Base-by-base conservation (phyloP, 2,888 invertebrate genomes). In the Acanthopleura granulata region DNA sequence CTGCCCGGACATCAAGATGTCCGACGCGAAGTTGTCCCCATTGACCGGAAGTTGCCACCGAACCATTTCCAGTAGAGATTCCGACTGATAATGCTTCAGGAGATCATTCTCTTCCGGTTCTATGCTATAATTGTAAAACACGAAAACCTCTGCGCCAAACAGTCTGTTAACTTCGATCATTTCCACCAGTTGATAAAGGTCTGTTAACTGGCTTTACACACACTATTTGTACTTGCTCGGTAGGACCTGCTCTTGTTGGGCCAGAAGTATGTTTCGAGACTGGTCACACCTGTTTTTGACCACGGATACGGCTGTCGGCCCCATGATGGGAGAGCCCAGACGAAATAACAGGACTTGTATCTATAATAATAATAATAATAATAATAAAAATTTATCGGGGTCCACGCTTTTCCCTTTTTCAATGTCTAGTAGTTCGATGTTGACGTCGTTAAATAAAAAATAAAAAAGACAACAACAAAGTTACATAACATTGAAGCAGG, bases 1-100 rank as follows among this genome's bases (percentile, higher is more conserved):
- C 76, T 90, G 90, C 6, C 85, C 90, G 88, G 15, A 89, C 84
- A 70, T 86, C 86, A 18, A n/a, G n/a, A n/a, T n/a, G n/a, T n/a
- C n/a, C n/a, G n/a, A n/a, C n/a, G n/a, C n/a, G n/a, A n/a, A n/a
- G n/a, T n/a, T n/a, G n/a, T n/a, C 1, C 27, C 16, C 4, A 82
- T n/a, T 70, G 73, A 87, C 80, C 1, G 89, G 89, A 0, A 89
- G 73, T 29, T 83, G 75, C 89, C 89, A 89, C 1, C 79, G 83
- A 4, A 88, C 77, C 0, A 86, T 83, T 49, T 87, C 85, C 11
- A 83, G 83, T 0, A 81, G 18, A 0, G 84, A 86, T 62, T 74
- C 74, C n/a, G 76, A 70, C 50, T 77, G 74, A 76, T 87, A 88
- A 73, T 82, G 80, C 0, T 80, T 61, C 66, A 88, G 78, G 12